Conservation (phyloP, 2,888 invertebrate genomes). For the Melanargia galathea region DNA sequence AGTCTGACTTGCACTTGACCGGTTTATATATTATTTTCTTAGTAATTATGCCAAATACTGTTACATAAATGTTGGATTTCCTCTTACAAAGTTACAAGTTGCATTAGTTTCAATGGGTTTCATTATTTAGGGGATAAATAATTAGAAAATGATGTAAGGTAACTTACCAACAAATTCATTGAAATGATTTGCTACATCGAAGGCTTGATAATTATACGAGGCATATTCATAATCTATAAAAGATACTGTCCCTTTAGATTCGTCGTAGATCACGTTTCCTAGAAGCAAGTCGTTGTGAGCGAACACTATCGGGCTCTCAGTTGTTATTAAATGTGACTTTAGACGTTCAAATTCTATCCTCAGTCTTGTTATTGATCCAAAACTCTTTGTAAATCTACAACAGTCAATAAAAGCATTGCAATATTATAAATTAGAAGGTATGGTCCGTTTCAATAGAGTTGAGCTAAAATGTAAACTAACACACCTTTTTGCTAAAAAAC, state of each 20-base stretch:
- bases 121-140: too few relatives aligned
- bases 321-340: conserved; percentile 83
- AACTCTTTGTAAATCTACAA: conserved; percentile 85
- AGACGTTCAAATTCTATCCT: conserved; percentile 86
- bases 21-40: too few relatives aligned
- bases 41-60: too few relatives aligned
- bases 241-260: conserved; percentile 85
- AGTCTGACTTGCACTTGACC: too few relatives aligned
- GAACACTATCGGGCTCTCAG: conserved; percentile 92
- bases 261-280: conserved; percentile 95
- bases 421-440: conserved; percentile 6
- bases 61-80: too few relatives aligned
- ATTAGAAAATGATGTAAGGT: not conserved
- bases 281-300: conserved; percentile 98
- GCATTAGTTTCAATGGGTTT: too few relatives aligned
- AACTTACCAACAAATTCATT: conserved; percentile 95
- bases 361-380: conserved; percentile 86
- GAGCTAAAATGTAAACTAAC: too few relatives aligned
- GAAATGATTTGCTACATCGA: conserved; percentile 99
- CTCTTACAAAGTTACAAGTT: too few relatives aligned
- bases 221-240: conserved; percentile 99
- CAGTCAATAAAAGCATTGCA: conserved; percentile 45
- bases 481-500: too few relatives aligned
- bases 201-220: conserved; percentile 95
- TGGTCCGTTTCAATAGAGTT: too few relatives aligned